Conservation (phyloP, 2,888 invertebrate species). For the Drosophila maculinotata region DNA sequence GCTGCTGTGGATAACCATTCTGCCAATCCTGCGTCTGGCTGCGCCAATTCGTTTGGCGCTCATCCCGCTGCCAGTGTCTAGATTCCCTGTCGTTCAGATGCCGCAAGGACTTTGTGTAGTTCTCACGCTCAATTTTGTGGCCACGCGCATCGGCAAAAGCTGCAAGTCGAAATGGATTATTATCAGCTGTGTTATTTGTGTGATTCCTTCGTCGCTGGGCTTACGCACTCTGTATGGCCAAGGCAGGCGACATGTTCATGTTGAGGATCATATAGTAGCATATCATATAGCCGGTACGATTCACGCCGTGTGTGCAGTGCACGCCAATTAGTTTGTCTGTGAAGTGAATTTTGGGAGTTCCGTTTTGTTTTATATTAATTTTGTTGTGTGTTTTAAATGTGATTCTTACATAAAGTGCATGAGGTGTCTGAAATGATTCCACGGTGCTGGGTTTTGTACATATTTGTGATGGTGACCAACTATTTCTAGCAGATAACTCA, state of each 20-base stretch:
- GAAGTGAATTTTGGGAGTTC: conserved; percentile 69
- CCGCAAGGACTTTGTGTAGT: conserved; percentile 84
- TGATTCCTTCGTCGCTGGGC: not conserved
- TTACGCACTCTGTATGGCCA: conserved; percentile 87
- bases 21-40: conserved; percentile 1
- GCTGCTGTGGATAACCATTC: conserved; percentile 4
- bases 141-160: conserved; percentile 89
- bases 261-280: conserved; percentile 90
- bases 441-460: no score
- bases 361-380: not conserved
- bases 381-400: not conserved
- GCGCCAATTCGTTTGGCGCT: conserved; percentile 16
- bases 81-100: not conserved
- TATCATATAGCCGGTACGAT: conserved; percentile 92
- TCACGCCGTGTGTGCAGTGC: conserved; percentile 93
- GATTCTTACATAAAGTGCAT: not conserved
- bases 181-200: no score
- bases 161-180: conserved; percentile 75
- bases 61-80: not conserved
- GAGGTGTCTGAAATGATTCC: no score
- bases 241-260: conserved; percentile 86
- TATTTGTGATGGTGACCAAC: no score
- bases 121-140: conserved; percentile 88
- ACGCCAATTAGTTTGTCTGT: conserved; percentile 90
- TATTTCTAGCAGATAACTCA: no score